A percentile compares a stretch with the other conserved stretches of the same genome.
Evolutionary conservation across 2,797 vertebrate species (phyloP).

Genomic region (Oreonectes daqikongensis): DNA sequence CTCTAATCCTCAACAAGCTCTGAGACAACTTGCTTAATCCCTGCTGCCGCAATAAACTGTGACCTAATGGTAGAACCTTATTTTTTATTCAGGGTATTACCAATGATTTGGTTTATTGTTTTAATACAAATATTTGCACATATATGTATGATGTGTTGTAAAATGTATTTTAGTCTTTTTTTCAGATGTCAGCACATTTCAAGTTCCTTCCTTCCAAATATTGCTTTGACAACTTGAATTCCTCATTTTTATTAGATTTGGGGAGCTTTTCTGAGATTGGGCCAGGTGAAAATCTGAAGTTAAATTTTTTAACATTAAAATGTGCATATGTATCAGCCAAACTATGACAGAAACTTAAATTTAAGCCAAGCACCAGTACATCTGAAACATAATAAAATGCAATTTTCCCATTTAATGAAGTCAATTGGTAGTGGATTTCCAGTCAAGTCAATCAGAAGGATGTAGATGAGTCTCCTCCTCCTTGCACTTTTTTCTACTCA

Average conservation of each 20-base stretch:
- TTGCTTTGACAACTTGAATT: neutral
- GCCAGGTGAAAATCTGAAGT: neutral
- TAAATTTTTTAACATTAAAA: constrained; percentile 6
- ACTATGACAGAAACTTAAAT: constrained; percentile 29
- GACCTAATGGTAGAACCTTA: constrained; percentile 4
- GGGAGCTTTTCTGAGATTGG: neutral
- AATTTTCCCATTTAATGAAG: constrained; percentile 36
- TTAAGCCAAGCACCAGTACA: constrained; percentile 12
- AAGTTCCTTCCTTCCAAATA: neutral
- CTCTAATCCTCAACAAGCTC: constrained; percentile 61
- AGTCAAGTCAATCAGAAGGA: constrained; percentile 11
- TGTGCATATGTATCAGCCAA: neutral
- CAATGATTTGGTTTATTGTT: neutral
- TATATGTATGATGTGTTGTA: neutral
- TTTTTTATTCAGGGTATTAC: neutral
- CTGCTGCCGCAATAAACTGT: no score
- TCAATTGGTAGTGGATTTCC: constrained; percentile 32
- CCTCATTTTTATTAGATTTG: neutral
- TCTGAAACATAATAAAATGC: constrained; percentile 11
- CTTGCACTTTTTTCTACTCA: constrained; percentile 53
- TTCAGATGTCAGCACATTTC: no score
- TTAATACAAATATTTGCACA: neutral
- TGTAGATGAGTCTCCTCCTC: constrained; percentile 44
- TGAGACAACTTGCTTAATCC: constrained; percentile 56
- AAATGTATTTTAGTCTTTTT: neutral